Evolutionary conservation across 2,888 invertebrate species (phyloP), one percentile per base, ranked within the genome.

Genomic region (Ormyrus thymus): DNA sequence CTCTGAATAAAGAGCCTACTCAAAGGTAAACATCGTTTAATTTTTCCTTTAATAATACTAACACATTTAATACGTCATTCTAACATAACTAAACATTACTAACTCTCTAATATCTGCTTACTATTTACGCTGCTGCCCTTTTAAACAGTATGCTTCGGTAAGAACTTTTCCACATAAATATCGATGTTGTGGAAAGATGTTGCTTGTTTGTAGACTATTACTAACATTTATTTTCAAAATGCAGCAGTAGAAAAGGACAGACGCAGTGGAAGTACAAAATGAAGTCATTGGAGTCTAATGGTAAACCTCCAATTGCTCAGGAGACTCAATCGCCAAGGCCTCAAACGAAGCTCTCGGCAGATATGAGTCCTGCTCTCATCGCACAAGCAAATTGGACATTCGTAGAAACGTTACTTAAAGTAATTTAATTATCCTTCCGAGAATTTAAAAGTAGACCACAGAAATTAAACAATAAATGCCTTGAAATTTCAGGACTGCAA

Each of bases 311-410:
- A 13, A 85, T 79, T 2, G 87, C 87, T 6, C 89, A 89, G 82
- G 90, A 90, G 85, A 88, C 88, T 58, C 89, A 90, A 74, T 90
- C 90, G 0, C 90, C 90, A 6, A 84, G 90, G 65, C 90, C 90
- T 45, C 90, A 90, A 81, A 90, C 93, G 69, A 91, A 93, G 82
- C 87, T 93, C 69, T 93, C 92, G 0, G 93, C 94, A 1, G 94
- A 94, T 82, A 93, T 93, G 85, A 96, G 96, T 82, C 97, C 97
- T 0, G 97, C 97, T 0, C 93, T 97, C 56, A 96, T 98, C 86
- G 97, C 97, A 11, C 97, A 98, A 90, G 97, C 98, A 53, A 98
- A 99, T 91, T 97, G 98, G 95, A 96, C 97, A 45, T 99, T 99
- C 91, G 98, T 99, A 66, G 98, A 99, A 88, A 97, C 98, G 89